Conservation (phyloP, 1,140 invertebrate genomes). For the Drosophila pandora region DNA sequence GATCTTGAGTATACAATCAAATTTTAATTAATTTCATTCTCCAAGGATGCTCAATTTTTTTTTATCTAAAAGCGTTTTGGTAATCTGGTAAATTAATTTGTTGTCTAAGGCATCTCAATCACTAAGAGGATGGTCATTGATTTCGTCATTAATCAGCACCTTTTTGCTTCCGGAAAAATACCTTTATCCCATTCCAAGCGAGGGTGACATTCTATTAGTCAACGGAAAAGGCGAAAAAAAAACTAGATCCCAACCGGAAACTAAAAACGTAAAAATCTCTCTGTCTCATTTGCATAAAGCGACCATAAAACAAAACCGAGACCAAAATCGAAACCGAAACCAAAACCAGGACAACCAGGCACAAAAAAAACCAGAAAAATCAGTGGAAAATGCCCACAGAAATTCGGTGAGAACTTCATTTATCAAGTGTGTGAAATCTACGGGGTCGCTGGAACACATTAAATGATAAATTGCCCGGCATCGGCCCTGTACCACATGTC, state of each 20-base stretch:
- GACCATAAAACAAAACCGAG: conserved; percentile 70
- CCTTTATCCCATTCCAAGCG: conserved; percentile 38
- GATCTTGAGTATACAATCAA: background rate
- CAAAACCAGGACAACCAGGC: conserved; percentile 45
- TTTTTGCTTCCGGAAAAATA: conserved; percentile 24
- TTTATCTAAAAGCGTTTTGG: background rate
- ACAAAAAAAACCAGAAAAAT: conserved; percentile 1
- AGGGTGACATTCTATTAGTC: conserved; percentile 52
- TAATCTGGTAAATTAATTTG: conserved; percentile 23
- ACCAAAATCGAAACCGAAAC: conserved; percentile 28
- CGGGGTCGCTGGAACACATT: conserved; percentile 26
- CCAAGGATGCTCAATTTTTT: background rate
- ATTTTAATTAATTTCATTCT: conserved; percentile 1
- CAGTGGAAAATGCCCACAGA: conserved; percentile 8
- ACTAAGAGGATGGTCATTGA: conserved; percentile 30
- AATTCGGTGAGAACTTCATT: conserved; percentile 58
- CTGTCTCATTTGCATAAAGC: conserved; percentile 70
- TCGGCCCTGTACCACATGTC: conserved; percentile 63
- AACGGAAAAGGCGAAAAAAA: conserved; percentile 4
- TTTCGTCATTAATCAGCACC: conserved; percentile 64
- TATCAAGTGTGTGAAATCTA: conserved; percentile 59
- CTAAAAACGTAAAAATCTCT: conserved; percentile 42
- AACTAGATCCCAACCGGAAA: conserved; percentile 13
- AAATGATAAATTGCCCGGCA: conserved; percentile 70
- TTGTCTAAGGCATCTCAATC: conserved; percentile 50